Conservation (phyloP, 2,797 vertebrate genomes). For the Schizopygopsis malacanthus region DNA sequence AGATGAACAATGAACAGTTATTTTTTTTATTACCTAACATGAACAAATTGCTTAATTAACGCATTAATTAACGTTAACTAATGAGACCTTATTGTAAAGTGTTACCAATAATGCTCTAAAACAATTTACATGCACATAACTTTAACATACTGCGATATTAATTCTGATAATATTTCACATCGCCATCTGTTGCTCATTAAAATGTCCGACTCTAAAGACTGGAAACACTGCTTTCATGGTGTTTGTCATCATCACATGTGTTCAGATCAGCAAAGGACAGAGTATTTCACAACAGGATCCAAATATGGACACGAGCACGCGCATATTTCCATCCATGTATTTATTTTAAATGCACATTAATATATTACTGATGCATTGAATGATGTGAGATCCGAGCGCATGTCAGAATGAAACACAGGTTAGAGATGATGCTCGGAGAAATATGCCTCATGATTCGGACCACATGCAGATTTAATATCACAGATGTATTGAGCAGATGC, state of each 20-base stretch:
- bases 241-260: background rate
- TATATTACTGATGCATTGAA: background rate
- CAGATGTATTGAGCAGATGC: background rate
- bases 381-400: background rate
- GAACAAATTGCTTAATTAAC: background rate
- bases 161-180: background rate
- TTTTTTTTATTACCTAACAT: background rate
- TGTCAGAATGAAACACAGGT: background rate
- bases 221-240: background rate
- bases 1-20: background rate
- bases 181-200: background rate
- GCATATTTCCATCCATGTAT: background rate
- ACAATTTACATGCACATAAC: background rate
- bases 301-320: slow-evolving; percentile 66
- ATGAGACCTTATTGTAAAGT: too few species aligned
- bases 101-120: background rate
- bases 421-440: background rate
- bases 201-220: background rate
- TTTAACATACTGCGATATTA: background rate
- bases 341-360: background rate
- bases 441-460: background rate
- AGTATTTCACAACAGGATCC: slow-evolving; percentile 65
- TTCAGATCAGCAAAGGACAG: background rate
- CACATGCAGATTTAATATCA: background rate
- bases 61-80: background rate